Conservation (phyloP, 2,113 vertebrate species). For the Regulus satrapa region DNA sequence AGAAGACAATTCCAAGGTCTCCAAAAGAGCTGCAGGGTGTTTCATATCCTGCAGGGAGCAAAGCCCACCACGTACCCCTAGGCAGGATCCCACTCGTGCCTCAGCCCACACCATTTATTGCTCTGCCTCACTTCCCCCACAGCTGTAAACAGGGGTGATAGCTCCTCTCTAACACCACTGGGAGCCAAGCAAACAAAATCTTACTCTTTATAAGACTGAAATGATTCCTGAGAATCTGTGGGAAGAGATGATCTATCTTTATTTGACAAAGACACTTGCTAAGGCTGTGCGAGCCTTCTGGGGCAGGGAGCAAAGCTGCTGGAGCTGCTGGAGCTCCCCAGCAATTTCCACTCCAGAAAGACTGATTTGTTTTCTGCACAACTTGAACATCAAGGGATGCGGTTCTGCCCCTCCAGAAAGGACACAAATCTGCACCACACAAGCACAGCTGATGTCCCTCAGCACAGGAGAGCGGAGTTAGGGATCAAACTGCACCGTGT, state of each 20-base stretch:
- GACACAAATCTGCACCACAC: background rate
- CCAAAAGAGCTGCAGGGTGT: background rate
- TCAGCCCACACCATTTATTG: background rate
- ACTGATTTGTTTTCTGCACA: background rate
- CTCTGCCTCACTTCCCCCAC: background rate
- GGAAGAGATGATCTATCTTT: constrained; percentile 16
- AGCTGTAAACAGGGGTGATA: background rate
- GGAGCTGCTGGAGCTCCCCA: constrained; percentile 5
- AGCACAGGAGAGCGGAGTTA: background rate
- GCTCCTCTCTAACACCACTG: background rate
- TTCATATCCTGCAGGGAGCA: background rate
- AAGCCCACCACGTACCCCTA: fast-evolving
- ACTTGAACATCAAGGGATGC: background rate
- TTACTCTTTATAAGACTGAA: constrained; percentile 30
- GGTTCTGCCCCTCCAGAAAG: background rate
- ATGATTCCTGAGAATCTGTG: constrained; percentile 42
- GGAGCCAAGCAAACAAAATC: constrained; percentile 39
- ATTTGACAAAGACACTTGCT: background rate
- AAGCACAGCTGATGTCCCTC: background rate
- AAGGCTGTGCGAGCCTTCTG: background rate
- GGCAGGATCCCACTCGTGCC: background rate
- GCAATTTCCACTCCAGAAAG: constrained; percentile 10
- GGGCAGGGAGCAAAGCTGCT: constrained; percentile 19
- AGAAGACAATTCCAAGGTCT: background rate
- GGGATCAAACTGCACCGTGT: background rate